Evolutionary conservation across 2,888 invertebrate genomes (phyloP).

Genomic region (Drosophila pseudotakahashii): DNA sequence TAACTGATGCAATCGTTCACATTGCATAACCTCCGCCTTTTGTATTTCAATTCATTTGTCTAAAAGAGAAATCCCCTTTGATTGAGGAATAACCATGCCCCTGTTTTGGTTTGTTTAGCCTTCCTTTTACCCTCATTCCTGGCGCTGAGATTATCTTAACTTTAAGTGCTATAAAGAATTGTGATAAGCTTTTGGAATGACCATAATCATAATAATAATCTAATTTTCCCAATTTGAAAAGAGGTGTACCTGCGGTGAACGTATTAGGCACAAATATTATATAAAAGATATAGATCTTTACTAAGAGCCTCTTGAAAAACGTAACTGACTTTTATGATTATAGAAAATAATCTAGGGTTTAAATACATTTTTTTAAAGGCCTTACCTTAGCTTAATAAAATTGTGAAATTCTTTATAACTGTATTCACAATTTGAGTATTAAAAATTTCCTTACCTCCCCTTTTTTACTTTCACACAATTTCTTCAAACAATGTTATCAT

Average conservation of each 20-base stretch:
- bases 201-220: constrained; percentile 23
- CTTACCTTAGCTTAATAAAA: too few relatives aligned
- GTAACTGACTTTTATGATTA: too few relatives aligned
- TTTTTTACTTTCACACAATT: not conserved
- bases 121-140: not conserved
- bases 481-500: not conserved
- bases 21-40: not conserved
- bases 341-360: too few relatives aligned
- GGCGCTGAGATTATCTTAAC: constrained; percentile 57
- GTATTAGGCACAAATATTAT: not conserved
- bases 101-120: constrained; percentile 6
- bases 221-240: constrained; percentile 19
- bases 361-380: too few relatives aligned
- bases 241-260: not conserved
- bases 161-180: constrained; percentile 52
- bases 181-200: constrained; percentile 40
- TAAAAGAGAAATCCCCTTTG: not conserved
- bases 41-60: not conserved
- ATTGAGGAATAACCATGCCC: not conserved
- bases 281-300: too few relatives aligned
- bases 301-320: too few relatives aligned
- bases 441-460: not conserved
- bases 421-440: too few relatives aligned
- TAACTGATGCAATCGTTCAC: constrained; percentile 15
- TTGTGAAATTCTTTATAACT: too few relatives aligned